Base-by-base conservation (phyloP, 2,797 vertebrate genomes). In the Chrysocyon brachyurus region DNA sequence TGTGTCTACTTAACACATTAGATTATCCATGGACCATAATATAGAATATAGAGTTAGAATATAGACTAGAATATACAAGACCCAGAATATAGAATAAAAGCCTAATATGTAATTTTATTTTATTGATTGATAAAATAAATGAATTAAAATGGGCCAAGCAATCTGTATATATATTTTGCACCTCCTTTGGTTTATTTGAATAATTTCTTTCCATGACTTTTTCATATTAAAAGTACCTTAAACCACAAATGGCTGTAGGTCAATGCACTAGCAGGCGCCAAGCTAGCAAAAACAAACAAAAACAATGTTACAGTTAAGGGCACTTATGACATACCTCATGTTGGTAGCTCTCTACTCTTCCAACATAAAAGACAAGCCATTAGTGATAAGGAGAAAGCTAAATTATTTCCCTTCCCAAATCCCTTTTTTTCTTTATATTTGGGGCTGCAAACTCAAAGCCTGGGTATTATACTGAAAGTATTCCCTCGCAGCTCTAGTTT, bases 71-170 rank as follows among this genome's bases (percentile, higher is more conserved):
- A 28, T 63, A 28, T 63, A 28, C 26, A 28, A 63, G 12, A 63
- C 2, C 31, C 40, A 86, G n/a, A 82, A 70, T 52, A 78, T 24
- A 40, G 46, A 77, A 1, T 28, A 87, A 3, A 94, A 89, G 2
- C 6, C 54, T 73, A 31, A 78, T 40, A 85, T 88, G 83, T 72
- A 87, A 61, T 72, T 78, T 36, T 61, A 61, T 72, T 78, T 36
- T 61, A 86, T 66, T 89, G 14, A 40, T 22, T 72, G 33, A 87
- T 87, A 75, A 93, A 72, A 81, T 73, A 64, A 68, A 94, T 73
- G 8, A 73, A 81, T 77, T 1, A 81, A 79, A 52, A 2, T 78
- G 1, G 19, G 2, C 19, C 36, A 82, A 26, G 2, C 2, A 83
- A 22, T 70, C 33, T 17, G 10, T 83, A 3, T 77, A n/a, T 56